A percentile compares a stretch with the other conserved stretches of the same genome.
Conservation (phyloP, 2,797 vertebrate species). For the Coregonus ussuriensis region DNA sequence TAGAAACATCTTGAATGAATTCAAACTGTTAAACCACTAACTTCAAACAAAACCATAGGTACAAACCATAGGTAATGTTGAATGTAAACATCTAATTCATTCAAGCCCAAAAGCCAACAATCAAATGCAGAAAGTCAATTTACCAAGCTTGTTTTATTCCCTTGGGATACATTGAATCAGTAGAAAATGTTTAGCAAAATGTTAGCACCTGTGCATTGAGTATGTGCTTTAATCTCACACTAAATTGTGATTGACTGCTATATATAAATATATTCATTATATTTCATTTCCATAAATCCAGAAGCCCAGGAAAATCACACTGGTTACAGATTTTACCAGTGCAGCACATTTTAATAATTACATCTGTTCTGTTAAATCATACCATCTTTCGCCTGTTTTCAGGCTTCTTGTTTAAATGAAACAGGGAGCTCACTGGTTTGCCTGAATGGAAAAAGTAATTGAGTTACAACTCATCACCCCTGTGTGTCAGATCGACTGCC, state of each 20-base stretch:
- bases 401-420: constrained; percentile 54
- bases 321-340: constrained; percentile 66
- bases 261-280: constrained; percentile 52
- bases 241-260: constrained; percentile 5
- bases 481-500: constrained; percentile 49
- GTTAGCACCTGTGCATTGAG: neutral
- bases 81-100: neutral
- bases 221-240: constrained; percentile 21
- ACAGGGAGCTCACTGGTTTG: constrained; percentile 30
- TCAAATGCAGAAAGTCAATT: neutral
- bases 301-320: constrained; percentile 49
- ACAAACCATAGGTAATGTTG: neutral
- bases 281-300: constrained; percentile 62
- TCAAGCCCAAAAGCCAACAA: neutral
- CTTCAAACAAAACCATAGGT: neutral
- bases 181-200: neutral
- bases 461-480: constrained; percentile 54
- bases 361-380: constrained; percentile 67
- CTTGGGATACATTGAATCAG: neutral
- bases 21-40: neutral
- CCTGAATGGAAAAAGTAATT: constrained; percentile 51
- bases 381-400: constrained; percentile 51
- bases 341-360: constrained; percentile 73
- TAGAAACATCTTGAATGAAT: neutral
- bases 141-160: neutral